phyloP scores from a whole-genome alignment of 1,140 invertebrate genomes.

The Caerostris darwini region DNA sequence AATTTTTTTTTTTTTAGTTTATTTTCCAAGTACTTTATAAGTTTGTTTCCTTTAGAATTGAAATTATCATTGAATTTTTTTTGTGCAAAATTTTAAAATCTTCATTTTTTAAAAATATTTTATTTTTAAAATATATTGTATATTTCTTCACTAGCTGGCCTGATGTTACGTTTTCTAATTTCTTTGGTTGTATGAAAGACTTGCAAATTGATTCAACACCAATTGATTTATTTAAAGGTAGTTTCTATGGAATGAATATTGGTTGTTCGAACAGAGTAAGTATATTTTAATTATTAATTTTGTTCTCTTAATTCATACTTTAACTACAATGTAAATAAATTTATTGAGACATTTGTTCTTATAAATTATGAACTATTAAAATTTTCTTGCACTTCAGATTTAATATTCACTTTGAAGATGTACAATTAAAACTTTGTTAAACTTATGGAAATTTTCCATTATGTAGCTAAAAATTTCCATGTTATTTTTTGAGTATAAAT shows the following conservation, averaged over 20 bases:
- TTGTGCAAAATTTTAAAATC: background rate
- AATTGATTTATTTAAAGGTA: slow-evolving; percentile 86
- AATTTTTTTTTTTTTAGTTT: too few species aligned
- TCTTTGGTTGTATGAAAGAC: slow-evolving; percentile 91
- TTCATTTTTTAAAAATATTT: background rate
- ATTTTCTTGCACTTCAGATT: background rate
- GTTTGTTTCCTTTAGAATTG: background rate
- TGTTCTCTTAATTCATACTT: too few species aligned
- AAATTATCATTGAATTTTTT: background rate
- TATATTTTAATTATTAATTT: background rate
- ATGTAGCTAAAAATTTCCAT: too few species aligned
- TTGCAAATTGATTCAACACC: slow-evolving; percentile 88
- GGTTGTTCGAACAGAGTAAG: slow-evolving; percentile 88
- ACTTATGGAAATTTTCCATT: too few species aligned
- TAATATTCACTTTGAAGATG: too few species aligned
- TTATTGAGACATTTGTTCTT: background rate
- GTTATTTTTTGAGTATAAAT: too few species aligned
- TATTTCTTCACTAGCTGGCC: slow-evolving; percentile 65
- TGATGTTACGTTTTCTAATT: slow-evolving; percentile 83
- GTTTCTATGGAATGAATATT: slow-evolving; percentile 89
- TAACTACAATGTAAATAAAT: background rate
- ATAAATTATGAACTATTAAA: background rate
- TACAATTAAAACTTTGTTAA: too few species aligned
- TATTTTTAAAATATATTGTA: background rate
- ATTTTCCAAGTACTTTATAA: too few species aligned